Base-by-base conservation (phyloP, 1,140 invertebrate species). In the Euwallacea fornicatus region DNA sequence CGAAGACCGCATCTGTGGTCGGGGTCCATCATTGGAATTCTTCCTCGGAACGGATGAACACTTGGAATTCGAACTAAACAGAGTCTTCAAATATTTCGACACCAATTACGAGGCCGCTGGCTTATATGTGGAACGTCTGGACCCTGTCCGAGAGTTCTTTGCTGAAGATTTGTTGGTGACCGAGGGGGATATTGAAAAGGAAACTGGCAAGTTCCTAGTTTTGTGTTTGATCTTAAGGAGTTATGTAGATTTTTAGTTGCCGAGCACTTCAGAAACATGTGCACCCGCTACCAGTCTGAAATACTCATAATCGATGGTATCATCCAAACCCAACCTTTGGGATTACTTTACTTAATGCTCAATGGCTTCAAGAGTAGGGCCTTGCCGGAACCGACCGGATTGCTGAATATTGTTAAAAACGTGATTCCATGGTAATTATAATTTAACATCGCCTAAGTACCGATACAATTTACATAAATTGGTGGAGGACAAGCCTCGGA, bases 301-400 rank as follows among this genome's bases (percentile, higher is more conserved):
- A 81, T 88, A 66, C 79, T 85, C 0, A 78, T 81, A 6, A 85
- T 92, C 41, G 83, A 89, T 63, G 84, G 83, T 10, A 88, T 94
- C 16, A 82, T 86, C 10, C 84, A 73, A 43, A 64, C 44, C 7
- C 80, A 82, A 74, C 74, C 81, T 50, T 78, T 88, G 61, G 93
- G 93, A 0, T 80, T 95, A 41, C 79, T 94, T 53, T 84, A 88
- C 64, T 77, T 95, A 7, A 87, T 89, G 69, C 83, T 91, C 13
- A 78, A 81, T n/a, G 85, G 86, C 44, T 92, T 95, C 77, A 93
- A 92, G 81, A 85, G 86, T 16, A 81, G 86, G 16, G 85, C 91
- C 16, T 83, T 88, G 10, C 88, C 90, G 0, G 89, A 89, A 54
- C 90, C 92, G 2, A 81, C 84, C 6, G 80, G 87, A 64, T 85